Conservation (phyloP, 2,888 invertebrate genomes). For the Lepidonotus clava region DNA sequence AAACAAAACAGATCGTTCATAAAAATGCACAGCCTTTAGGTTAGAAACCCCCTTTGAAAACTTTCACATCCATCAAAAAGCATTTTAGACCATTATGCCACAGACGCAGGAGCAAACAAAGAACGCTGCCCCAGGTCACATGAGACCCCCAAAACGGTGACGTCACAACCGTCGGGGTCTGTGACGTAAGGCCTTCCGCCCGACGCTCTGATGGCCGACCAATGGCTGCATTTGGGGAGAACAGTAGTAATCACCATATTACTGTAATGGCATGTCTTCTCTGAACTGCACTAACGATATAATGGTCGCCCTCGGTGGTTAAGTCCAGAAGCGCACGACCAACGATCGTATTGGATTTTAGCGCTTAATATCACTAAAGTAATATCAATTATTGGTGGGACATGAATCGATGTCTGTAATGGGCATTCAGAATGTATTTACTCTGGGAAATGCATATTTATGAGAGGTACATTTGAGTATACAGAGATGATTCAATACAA, state of each 20-base stretch:
- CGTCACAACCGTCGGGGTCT: background rate
- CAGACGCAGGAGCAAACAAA: background rate
- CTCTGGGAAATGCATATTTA: no score
- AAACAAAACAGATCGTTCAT: no score
- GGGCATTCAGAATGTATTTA: no score
- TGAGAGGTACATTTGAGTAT: no score
- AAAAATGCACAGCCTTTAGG: no score
- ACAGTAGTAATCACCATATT: slow-evolving; percentile 20
- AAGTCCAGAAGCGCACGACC: background rate
- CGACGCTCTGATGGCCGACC: slow-evolving; percentile 12
- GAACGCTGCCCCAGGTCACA: background rate
- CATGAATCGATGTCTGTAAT: no score
- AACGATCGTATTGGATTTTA: background rate
- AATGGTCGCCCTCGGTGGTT: background rate
- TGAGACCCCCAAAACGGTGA: slow-evolving; percentile 1
- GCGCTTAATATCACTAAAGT: no score
- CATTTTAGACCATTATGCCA: no score
- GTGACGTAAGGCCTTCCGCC: background rate
- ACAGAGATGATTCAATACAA: no score
- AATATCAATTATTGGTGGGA: no score
- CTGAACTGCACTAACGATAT: background rate
- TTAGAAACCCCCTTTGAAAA: no score
- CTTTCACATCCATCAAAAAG: background rate
- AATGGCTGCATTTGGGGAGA: background rate
- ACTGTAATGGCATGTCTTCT: slow-evolving; percentile 11